Percentiles rank a stretch among this genome's conserved stretches.
Conservation (phyloP, 37 sponge, comb jelly and placozoan species). For the Bolinopsis microptera region DNA sequence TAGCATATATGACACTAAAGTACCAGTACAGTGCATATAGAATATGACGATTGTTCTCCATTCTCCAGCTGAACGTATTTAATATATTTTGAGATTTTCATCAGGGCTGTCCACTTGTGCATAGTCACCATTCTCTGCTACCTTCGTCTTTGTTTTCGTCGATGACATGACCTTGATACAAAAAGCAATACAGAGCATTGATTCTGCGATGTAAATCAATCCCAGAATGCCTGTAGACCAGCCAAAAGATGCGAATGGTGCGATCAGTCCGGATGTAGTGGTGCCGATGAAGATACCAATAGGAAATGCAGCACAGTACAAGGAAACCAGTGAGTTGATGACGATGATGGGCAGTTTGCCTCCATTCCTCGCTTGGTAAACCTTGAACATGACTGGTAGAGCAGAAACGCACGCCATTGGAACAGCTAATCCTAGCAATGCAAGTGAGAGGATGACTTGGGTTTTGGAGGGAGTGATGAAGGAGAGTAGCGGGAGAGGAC, state of each 20-base stretch:
- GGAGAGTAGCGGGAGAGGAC: background rate
- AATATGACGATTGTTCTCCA: no score
- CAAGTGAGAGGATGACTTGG: background rate
- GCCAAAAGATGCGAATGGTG: background rate
- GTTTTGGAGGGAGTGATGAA: conserved; percentile 17
- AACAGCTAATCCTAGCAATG: background rate
- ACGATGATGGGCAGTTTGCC: background rate
- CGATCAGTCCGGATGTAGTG: background rate
- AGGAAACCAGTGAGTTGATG: background rate
- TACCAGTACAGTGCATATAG: no score
- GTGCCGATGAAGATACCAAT: conserved; percentile 10
- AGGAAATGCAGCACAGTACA: conserved; percentile 51
- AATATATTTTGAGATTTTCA: no score
- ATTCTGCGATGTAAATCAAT: background rate
- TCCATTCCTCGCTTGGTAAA: background rate
- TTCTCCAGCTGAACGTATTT: no score
- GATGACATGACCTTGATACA: background rate
- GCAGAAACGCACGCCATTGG: conserved; percentile 33
- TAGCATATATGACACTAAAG: no score
- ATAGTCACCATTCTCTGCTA: background rate
- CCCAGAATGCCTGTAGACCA: background rate
- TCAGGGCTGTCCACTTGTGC: no score
- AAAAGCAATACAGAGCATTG: background rate
- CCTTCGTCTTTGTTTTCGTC: background rate
- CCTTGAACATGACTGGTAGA: background rate